phyloP scores from a whole-genome alignment of 2,888 invertebrate genomes.

The Brachyopa scutellaris region DNA sequence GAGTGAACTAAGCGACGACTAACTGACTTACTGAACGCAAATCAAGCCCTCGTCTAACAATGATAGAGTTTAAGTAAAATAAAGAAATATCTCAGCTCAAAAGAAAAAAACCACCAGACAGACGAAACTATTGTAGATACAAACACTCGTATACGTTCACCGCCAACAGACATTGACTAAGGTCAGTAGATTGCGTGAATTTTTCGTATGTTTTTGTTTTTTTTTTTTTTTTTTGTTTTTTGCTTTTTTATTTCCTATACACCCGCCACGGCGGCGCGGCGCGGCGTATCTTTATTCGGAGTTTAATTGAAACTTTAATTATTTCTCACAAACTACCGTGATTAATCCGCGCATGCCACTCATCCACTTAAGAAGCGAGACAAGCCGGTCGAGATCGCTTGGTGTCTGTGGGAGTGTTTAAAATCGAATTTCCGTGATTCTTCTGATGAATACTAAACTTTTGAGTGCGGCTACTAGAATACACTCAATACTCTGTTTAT shows the following conservation, averaged over 20 bases:
- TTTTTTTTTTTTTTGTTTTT: too few species aligned
- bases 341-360: too few species aligned
- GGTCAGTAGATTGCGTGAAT: conserved; percentile 52
- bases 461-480: too few species aligned
- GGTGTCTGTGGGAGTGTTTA: conserved; percentile 8
- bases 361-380: not conserved
- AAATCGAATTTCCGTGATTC: conserved; percentile 52
- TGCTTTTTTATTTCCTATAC: conserved; percentile 9
- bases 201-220: conserved; percentile 6
- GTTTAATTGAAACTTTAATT: not conserved
- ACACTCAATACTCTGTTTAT: too few species aligned
- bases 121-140: conserved; percentile 13
- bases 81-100: conserved; percentile 17
- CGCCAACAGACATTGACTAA: conserved; percentile 59
- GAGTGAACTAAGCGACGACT: conserved; percentile 54
- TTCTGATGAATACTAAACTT: conserved; percentile 59
- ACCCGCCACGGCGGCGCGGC: too few species aligned
- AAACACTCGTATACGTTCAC: too few species aligned
- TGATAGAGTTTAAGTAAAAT: conserved; percentile 50
- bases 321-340: not conserved
- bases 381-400: not conserved
- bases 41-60: conserved; percentile 56
- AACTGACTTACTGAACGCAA: conserved; percentile 47
- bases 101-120: conserved; percentile 3
- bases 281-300: not conserved